Percentiles rank a stretch among this genome's conserved stretches.
phyloP scores from a whole-genome alignment of 2,888 invertebrate species.

The Eristalinus aeneus region DNA sequence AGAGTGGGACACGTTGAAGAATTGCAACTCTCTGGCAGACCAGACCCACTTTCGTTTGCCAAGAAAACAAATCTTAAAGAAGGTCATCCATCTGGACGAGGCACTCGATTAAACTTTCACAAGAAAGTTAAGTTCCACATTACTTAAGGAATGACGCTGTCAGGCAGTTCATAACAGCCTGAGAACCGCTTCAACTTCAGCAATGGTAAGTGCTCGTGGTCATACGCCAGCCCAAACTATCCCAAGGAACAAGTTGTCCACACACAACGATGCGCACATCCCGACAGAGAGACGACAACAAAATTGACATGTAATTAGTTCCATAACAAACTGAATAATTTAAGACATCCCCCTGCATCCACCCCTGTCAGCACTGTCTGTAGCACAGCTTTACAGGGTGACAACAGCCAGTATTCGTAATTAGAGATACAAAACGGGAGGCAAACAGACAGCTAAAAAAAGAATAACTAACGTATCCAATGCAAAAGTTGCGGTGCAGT shows the following conservation, averaged over 20 bases:
- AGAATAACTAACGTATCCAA: constrained; percentile 47
- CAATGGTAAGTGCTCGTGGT: neutral
- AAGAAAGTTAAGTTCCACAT: neutral
- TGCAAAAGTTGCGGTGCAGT: constrained; percentile 27
- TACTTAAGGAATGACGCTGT: neutral
- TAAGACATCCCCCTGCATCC: constrained; percentile 30
- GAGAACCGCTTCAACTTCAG: neutral
- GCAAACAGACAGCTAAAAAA: neutral
- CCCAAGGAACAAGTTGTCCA: neutral
- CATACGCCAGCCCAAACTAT: neutral
- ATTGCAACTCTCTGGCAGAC: too few relatives aligned
- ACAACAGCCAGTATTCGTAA: constrained; percentile 31
- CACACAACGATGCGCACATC: neutral
- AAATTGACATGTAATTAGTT: constrained; percentile 46
- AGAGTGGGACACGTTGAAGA: too few relatives aligned
- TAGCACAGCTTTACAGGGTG: neutral
- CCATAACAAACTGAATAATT: constrained; percentile 36
- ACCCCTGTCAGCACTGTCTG: constrained; percentile 2
- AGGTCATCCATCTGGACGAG: neutral
- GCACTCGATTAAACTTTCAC: neutral
- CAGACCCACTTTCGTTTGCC: too few relatives aligned
- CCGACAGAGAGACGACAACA: constrained; percentile 6
- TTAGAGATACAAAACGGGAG: neutral
- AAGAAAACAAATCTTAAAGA: neutral
- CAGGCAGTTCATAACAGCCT: neutral